Conservation (phyloP, 2,888 invertebrate species). For the Drosophila borealis region DNA sequence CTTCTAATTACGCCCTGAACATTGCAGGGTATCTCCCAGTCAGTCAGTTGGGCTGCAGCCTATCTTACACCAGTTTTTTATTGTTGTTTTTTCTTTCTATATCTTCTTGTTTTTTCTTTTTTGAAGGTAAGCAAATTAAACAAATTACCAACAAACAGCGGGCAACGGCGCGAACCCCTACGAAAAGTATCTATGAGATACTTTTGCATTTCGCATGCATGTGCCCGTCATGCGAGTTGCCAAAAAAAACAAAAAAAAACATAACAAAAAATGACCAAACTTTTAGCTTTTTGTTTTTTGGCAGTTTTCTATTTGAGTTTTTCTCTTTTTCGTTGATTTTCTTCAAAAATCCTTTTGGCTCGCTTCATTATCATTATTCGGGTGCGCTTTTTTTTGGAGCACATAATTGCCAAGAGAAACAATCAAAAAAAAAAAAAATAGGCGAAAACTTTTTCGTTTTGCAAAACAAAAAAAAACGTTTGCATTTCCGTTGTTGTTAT, state of each 20-base stretch:
- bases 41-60: background rate
- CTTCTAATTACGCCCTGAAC: background rate
- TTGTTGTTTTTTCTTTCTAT: slow-evolving; percentile 4
- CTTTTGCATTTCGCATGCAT: slow-evolving; percentile 68
- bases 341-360: slow-evolving; percentile 65
- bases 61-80: background rate
- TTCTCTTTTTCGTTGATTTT: slow-evolving; percentile 49
- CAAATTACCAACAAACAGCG: slow-evolving; percentile 69
- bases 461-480: slow-evolving; percentile 50
- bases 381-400: slow-evolving; percentile 50
- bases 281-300: slow-evolving; percentile 31
- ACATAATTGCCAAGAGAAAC: slow-evolving; percentile 72
- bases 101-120: slow-evolving; percentile 39
- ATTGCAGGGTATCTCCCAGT: slow-evolving; percentile 23
- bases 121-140: slow-evolving; percentile 75
- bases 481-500: slow-evolving; percentile 78
- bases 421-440: slow-evolving; percentile 33
- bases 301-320: slow-evolving; percentile 36
- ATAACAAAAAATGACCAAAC: slow-evolving; percentile 12
- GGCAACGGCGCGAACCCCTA: slow-evolving; percentile 43
- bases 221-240: slow-evolving; percentile 58
- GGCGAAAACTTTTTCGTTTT: slow-evolving; percentile 45
- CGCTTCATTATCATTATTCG: slow-evolving; percentile 75
- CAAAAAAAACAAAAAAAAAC: slow-evolving; percentile 6
- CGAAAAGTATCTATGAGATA: slow-evolving; percentile 70